Evolutionary conservation across 2,888 invertebrate species (phyloP).

Genomic region (Chalcis sispes): DNA sequence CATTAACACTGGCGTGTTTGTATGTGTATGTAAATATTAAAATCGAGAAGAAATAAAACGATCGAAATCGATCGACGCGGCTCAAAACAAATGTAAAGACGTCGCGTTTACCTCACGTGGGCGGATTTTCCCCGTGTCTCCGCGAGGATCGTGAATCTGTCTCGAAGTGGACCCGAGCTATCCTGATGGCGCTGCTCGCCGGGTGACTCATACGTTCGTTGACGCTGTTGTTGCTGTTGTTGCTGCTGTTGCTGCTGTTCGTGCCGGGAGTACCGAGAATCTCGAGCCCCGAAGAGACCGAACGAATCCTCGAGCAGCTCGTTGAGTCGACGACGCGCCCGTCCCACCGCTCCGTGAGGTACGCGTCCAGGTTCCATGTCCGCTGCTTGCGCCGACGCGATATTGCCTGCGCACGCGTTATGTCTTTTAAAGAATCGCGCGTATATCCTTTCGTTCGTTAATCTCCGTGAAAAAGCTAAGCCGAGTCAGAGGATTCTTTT

Average conservation of each 20-base stretch:
- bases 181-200: not conserved
- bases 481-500: conserved; percentile 12
- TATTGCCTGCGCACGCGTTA: conserved; percentile 45
- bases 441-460: not conserved
- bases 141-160: conserved; percentile 47
- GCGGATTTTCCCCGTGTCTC: conserved; percentile 66
- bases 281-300: conserved; percentile 84
- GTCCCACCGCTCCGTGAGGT: conserved; percentile 76
- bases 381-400: conserved; percentile 62
- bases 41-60: too few species aligned
- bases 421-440: conserved; percentile 56
- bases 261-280: conserved; percentile 72
- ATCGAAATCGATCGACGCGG: not conserved
- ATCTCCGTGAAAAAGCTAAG: not conserved
- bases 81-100: not conserved
- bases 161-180: conserved; percentile 44
- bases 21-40: too few species aligned
- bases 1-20: too few species aligned
- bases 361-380: conserved; percentile 64
- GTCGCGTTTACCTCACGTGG: conserved; percentile 62
- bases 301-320: conserved; percentile 88
- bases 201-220: not conserved
- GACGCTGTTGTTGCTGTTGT: conserved; percentile 18
- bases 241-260: conserved; percentile 42
- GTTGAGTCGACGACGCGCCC: conserved; percentile 85